Percentiles rank a stretch among this genome's conserved stretches.
These are phyloP conservation scores for Himalopsyche phryganea DNA, from an alignment of 1,140 invertebrate genomes.

Conservation along the genomic window DNA sequence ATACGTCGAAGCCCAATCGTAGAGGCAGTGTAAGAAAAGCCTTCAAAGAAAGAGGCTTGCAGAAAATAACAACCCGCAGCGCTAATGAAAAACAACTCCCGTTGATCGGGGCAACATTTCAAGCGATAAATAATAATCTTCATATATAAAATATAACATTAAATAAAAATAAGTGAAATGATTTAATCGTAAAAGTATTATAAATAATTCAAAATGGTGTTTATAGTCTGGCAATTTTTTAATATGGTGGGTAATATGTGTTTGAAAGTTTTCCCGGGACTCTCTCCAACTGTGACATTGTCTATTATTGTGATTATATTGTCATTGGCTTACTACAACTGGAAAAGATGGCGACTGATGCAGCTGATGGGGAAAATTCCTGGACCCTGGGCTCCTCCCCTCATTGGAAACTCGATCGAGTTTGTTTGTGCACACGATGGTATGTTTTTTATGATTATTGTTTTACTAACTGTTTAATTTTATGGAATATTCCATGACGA, in stretches of 20 bases:
- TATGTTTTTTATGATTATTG: too few species aligned
- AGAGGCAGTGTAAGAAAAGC: too few species aligned
- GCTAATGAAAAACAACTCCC: too few species aligned
- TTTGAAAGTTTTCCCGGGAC: background rate
- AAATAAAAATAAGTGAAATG: too few species aligned
- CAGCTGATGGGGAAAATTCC: constrained; percentile 52
- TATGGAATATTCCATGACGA: background rate
- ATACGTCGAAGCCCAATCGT: too few species aligned
- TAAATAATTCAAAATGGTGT: constrained; percentile 7
- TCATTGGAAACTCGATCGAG: constrained; percentile 44
- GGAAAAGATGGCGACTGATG: constrained; percentile 41
- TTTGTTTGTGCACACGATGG: constrained; percentile 32
- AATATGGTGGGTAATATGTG: background rate
- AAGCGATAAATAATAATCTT: too few species aligned
- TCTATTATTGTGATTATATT: constrained; percentile 22
- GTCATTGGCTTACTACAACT: constrained; percentile 40
- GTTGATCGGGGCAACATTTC: too few species aligned
- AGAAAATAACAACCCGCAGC: too few species aligned
- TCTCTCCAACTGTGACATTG: constrained; percentile 24
- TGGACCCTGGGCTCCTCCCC: constrained; percentile 55
- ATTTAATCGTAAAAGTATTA: too few species aligned
- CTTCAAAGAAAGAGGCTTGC: too few species aligned
- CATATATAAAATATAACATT: too few species aligned
- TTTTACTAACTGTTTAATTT: too few species aligned
- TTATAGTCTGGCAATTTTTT: constrained; percentile 11